phyloP scores from a whole-genome alignment of 2,797 vertebrate genomes.

The Tapirus indicus region DNA sequence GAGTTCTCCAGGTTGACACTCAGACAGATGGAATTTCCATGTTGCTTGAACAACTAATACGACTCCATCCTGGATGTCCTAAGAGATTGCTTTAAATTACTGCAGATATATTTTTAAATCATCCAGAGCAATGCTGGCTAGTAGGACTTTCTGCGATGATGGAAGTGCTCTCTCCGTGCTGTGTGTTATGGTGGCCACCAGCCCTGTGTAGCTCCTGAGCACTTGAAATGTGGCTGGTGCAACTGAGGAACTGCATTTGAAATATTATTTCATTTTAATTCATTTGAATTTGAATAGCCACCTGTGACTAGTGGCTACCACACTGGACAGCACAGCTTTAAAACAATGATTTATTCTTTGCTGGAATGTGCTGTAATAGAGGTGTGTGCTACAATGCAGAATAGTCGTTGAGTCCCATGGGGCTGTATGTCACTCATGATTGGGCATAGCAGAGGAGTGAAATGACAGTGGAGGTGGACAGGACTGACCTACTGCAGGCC shows the following conservation, averaged over 20 bases:
- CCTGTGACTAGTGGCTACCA: rapidly evolving
- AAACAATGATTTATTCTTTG: not conserved
- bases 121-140: no score
- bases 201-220: rapidly evolving
- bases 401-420: rapidly evolving
- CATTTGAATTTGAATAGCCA: not conserved
- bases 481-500: not conserved
- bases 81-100: not conserved
- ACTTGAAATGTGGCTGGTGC: not conserved
- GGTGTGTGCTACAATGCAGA: rapidly evolving
- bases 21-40: not conserved
- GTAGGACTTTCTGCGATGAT: not conserved
- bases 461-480: rapidly evolving
- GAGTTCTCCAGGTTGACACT: not conserved
- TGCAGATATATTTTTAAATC: not conserved
- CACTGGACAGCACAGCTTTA: not conserved
- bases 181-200: rapidly evolving
- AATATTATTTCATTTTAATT: not conserved
- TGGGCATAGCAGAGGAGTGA: rapidly evolving
- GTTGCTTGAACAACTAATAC: not conserved
- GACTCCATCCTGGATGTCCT: not conserved
- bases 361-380: not conserved
- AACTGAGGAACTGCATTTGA: not conserved
- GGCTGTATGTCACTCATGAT: rapidly evolving
- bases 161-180: rapidly evolving